Base-by-base conservation (phyloP, 2,113 vertebrate genomes). In the Cisticola juncidis region DNA sequence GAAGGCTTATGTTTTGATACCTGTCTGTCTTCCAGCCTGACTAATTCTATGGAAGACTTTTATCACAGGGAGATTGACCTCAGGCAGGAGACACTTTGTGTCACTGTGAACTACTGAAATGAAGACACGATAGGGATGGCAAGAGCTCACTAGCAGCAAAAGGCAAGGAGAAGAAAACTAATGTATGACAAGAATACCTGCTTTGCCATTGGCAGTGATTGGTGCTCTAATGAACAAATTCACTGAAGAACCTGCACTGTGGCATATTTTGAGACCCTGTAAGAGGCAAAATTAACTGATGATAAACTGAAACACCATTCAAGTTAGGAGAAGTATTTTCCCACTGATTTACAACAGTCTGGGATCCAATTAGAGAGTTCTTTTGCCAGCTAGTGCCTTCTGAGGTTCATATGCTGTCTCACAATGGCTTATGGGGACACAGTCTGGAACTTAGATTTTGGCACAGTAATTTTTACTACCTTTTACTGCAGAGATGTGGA, bases 51-150 rank as follows among this genome's bases (percentile, higher is more conserved):
- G 48, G 74, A 88, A 74, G 79, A 78, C 90, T 96, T 95, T 95
- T 78, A 96, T 96, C 95, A 93, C 29, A 65, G 60, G 69, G 18
- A 93, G 92, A 94, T 33, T 93, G 94, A 95, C 95, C 90, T 90
- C 44, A 64, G 90, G 92, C 92, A 95, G 92, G 40, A 93, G 94
- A 86, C 80, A 93, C 92, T 92, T 92, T 86, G 88, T 95, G 90
- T 93, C 92, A 94, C 88, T 36, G 54, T 45, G 86, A 96, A 81
- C 71, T 74, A 53, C 15, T 72, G 92, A 88, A 94, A 90, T 50
- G 85, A 95, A 92, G 76, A 92, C 86, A 81, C 0, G 12, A 74
- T 53, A 28, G 53, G n/a, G 71, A 68, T 78, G 53, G 82, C 15
- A 47, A 90, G 65, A 90, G 84, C 40, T 84, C 76, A 56, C 56